Evolutionary conservation across 1,140 invertebrate genomes (phyloP).

Genomic region (Frieseomelitta varia): DNA sequence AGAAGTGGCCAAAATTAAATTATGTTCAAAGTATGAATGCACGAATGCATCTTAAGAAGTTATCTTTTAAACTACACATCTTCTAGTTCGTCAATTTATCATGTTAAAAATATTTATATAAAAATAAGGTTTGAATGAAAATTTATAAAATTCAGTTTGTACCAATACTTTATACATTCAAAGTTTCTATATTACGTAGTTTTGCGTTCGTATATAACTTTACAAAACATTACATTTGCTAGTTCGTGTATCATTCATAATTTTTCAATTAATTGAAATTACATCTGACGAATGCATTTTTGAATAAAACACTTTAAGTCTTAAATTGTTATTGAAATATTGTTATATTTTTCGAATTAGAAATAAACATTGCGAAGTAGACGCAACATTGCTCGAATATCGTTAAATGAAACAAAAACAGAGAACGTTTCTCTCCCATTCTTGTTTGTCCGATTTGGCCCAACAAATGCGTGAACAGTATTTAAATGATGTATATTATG

Average conservation of each 20-base stretch:
- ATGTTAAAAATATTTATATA: background rate
- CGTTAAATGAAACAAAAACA: background rate
- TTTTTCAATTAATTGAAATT: background rate
- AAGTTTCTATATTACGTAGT: background rate
- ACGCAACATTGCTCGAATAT: background rate
- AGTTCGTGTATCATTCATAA: background rate
- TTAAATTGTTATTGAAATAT: background rate
- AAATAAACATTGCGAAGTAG: background rate
- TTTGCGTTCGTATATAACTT: background rate
- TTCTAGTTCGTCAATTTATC: background rate
- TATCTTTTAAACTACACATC: background rate
- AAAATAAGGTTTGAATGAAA: background rate
- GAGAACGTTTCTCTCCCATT: background rate
- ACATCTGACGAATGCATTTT: background rate
- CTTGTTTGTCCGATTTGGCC: background rate
- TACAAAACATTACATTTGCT: background rate
- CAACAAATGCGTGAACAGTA: too few relatives aligned
- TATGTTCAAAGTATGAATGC: background rate
- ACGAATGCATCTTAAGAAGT: background rate
- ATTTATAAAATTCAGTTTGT: background rate
- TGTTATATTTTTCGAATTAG: background rate
- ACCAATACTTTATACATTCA: background rate
- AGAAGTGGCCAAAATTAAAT: too few relatives aligned
- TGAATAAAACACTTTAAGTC: background rate
- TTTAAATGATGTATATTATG: slow-evolving; percentile 16